Evolutionary conservation across 2,797 vertebrate species (phyloP).

Genomic region (Coregonus ussuriensis): DNA sequence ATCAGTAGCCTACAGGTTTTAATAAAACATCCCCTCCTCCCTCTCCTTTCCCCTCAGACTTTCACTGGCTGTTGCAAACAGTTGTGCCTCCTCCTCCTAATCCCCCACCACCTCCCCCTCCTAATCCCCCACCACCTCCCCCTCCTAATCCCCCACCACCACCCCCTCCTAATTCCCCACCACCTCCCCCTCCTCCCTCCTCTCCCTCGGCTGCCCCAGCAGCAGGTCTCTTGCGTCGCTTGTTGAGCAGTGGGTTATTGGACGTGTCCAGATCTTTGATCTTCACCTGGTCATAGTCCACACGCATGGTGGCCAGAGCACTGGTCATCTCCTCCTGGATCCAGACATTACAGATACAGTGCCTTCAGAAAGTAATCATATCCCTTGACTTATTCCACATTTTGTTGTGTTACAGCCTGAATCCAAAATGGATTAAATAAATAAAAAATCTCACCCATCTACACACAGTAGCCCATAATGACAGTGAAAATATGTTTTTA

Average conservation of each 20-base stretch:
- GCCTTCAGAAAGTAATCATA: neutral
- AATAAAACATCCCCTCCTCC: constrained; percentile 10
- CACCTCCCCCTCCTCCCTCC: constrained; percentile 20
- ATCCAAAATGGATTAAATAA: too few relatives aligned
- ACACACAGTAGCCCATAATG: too few relatives aligned
- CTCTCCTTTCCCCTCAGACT: constrained; percentile 32
- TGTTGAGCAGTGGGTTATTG: constrained; percentile 93
- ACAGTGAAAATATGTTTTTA: too few relatives aligned
- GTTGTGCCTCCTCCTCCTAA: neutral
- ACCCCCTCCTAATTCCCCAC: constrained; percentile 1
- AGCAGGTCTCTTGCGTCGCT: constrained; percentile 89
- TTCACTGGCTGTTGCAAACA: constrained; percentile 34
- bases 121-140: too few relatives aligned
- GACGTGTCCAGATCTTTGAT: constrained; percentile 97
- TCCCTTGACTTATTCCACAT: too few relatives aligned
- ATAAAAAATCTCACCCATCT: too few relatives aligned
- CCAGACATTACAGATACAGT: neutral
- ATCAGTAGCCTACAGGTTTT: neutral
- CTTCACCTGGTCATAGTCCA: constrained; percentile 98
- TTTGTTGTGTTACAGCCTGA: too few relatives aligned
- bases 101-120: constrained; percentile 4
- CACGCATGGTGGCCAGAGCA: constrained; percentile 94
- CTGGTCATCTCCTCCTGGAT: constrained; percentile 96
- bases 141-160: constrained; percentile 19
- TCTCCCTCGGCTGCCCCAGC: constrained; percentile 62